A percentile compares a stretch with the other conserved stretches of the same genome.
phyloP scores from a whole-genome alignment of 2,113 vertebrate species.

The Phylloscopus trochiloides region DNA sequence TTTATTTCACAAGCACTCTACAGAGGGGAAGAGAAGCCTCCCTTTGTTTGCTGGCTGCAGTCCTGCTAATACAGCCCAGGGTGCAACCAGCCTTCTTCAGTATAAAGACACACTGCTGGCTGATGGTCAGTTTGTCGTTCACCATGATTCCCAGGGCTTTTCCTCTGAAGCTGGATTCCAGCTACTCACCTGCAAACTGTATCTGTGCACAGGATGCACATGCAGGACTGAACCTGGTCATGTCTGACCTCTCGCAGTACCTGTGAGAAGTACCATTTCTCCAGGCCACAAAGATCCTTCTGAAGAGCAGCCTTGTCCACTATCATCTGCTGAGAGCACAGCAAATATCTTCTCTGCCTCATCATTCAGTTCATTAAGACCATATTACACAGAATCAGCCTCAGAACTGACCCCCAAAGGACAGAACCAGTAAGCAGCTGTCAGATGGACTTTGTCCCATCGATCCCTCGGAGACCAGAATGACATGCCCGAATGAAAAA shows the following conservation, averaged over 20 bases:
- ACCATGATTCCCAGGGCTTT: not conserved
- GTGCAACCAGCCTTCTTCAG: not conserved
- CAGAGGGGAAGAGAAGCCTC: not conserved
- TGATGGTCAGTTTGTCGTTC: not conserved
- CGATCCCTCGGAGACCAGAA: not conserved
- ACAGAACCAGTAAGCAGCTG: not conserved
- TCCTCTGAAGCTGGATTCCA: not conserved
- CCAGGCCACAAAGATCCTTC: not conserved
- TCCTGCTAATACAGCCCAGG: not conserved
- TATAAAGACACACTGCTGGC: not conserved
- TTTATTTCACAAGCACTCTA: not conserved
- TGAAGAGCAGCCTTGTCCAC: not conserved
- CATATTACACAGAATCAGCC: not conserved
- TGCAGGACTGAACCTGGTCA: not conserved
- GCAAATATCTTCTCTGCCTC: not conserved
- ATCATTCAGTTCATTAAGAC: not conserved
- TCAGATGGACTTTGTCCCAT: not conserved
- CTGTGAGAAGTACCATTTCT: not conserved
- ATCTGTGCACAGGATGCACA: not conserved
- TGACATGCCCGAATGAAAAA: not conserved
- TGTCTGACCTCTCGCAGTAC: not conserved
- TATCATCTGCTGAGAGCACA: not conserved
- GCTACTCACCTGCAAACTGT: not conserved
- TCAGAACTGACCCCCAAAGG: not conserved
- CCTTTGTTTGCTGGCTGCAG: not conserved